Evolutionary conservation across 1,140 invertebrate genomes (phyloP).

Genomic region (Rhizoglyphus robini): DNA sequence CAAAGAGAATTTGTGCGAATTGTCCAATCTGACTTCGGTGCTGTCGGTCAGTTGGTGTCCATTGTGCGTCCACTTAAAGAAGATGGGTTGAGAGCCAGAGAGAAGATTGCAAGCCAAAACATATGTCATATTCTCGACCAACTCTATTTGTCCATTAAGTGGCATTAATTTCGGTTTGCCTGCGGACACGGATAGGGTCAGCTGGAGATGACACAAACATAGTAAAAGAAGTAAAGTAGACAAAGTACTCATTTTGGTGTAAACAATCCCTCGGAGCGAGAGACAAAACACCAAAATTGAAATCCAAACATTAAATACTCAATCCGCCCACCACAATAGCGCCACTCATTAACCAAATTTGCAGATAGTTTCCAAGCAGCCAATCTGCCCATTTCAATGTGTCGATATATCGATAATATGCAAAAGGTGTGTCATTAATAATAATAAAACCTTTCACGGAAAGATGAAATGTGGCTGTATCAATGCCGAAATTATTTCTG

Average conservation of each 20-base stretch:
- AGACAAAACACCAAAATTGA: no score
- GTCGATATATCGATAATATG: no score
- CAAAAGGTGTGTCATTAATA: no score
- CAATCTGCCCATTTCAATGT: neutral
- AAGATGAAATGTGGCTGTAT: no score
- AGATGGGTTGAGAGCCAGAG: neutral
- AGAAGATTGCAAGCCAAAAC: neutral
- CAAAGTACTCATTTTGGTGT: no score
- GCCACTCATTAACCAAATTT: neutral
- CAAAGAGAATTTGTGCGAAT: neutral
- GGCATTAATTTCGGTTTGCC: constrained; percentile 10
- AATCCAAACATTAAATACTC: no score
- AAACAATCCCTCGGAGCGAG: no score
- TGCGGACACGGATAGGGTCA: no score
- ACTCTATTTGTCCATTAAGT: neutral
- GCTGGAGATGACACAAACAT: no score
- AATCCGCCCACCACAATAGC: neutral
- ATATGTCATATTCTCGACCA: neutral
- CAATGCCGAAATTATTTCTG: no score
- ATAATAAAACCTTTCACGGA: no score
- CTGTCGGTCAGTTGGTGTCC: neutral
- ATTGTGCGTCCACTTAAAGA: constrained; percentile 4
- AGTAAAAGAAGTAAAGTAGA: neutral
- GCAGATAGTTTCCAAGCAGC: neutral
- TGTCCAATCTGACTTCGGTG: neutral